Base-by-base conservation (phyloP, 2,113 vertebrate species). In the Fulica atra region DNA sequence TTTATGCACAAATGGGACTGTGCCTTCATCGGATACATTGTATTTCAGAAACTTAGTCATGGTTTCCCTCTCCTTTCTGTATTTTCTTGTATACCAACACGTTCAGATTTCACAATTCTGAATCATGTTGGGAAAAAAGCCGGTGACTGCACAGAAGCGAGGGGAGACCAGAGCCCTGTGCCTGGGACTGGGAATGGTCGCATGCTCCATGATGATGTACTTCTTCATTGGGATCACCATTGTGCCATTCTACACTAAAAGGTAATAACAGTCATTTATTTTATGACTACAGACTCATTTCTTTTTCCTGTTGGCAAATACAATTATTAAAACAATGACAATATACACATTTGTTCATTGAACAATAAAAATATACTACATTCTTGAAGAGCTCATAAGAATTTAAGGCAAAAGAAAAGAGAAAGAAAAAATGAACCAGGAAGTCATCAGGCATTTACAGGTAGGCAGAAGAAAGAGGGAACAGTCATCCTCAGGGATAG, bases 151-250 rank as follows among this genome's bases (percentile, higher is more conserved):
- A 59, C 98, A 98, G 91, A 98, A 98, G 71, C 95, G 98, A 74
- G 98, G 98, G 73, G 98, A 98, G 92, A 98, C 98, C 0, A 97
- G 98, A 70, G 98, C 98, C 36, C 93, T 98, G 5, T 98, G 97
- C 83, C 95, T 98, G 87, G 98, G 98, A 1, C 93, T 98, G 51
- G 97, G 97, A 88, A 98, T 98, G 98, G 97, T 98, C 3, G 80
- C 95, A 0, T 98, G 98, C 8, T 98, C 98, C 2, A 95, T 96
- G 86, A 98, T 98, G 92, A 97, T 98, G 91, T 98, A 98, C 92
- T 98, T 98, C 35, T 97, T 98, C 51, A 95, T 98, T 65, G 96
- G 96, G 68, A 97, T 98, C 24, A 98, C 98, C 3, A 35, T 98
- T 70, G 93, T 98, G 46, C 98, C 98, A 11, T 97, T 97, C 85